These are phyloP conservation scores for Zootoca vivipara DNA, from an alignment of 2,113 vertebrate species.

Conservation along the genomic window DNA sequence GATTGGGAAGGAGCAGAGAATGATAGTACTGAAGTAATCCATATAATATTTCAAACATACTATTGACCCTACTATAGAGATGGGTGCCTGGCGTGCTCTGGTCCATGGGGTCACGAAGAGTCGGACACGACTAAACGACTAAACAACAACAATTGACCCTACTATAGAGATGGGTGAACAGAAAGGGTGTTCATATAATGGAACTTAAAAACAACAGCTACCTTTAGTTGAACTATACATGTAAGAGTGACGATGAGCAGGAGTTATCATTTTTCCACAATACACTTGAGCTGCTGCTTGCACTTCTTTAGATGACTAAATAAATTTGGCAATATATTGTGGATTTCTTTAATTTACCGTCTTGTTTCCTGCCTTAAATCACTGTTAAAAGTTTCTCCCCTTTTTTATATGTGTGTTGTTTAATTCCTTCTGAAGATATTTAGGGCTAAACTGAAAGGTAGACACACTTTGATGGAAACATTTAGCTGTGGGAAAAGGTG, in stretches of 20 bases:
- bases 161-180: neutral
- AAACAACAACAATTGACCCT: no score
- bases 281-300: neutral
- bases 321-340: neutral
- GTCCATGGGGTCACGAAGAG: no score
- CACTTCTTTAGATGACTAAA: neutral
- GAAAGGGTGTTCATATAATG: neutral
- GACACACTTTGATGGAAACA: neutral
- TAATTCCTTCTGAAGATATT: neutral
- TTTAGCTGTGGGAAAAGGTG: neutral
- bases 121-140: no score
- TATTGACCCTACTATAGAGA: neutral
- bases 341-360: neutral
- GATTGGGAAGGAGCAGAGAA: neutral
- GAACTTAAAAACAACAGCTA: neutral
- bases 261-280: neutral
- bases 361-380: neutral
- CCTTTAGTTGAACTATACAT: no score
- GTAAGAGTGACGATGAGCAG: neutral
- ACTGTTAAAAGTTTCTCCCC: no score
- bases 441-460: neutral
- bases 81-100: no score
- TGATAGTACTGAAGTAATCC: neutral
- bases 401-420: no score
- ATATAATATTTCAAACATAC: neutral